These are phyloP conservation scores for Lasioglossum marginatum DNA, from an alignment of 2,888 invertebrate genomes.

Conservation along the genomic window DNA sequence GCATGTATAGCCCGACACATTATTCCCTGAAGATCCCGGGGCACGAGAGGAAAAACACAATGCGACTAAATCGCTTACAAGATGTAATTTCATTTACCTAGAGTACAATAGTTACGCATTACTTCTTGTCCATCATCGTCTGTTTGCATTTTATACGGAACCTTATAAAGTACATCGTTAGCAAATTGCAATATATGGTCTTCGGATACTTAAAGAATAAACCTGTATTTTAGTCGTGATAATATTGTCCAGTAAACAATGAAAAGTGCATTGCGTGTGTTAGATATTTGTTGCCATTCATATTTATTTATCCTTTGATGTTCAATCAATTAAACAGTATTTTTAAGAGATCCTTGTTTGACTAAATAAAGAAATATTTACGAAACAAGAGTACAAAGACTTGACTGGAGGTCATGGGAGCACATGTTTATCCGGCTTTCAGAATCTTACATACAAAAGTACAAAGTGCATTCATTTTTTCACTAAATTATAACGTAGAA, in stretches of 20 bases:
- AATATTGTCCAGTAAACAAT: not conserved
- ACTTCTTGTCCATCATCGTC: slow-evolving; percentile 60
- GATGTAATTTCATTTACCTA: slow-evolving; percentile 39
- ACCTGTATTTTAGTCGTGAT: not conserved
- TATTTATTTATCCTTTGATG: not conserved
- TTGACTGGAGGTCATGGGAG: slow-evolving; percentile 7
- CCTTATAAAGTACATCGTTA: not conserved
- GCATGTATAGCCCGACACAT: slow-evolving; percentile 8
- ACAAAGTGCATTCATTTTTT: slow-evolving; percentile 64
- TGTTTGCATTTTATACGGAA: slow-evolving; percentile 12
- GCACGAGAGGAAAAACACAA: slow-evolving; percentile 55
- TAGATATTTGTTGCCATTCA: not conserved
- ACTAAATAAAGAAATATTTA: not conserved
- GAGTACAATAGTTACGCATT: slow-evolving; percentile 56
- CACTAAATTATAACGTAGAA: slow-evolving; percentile 51
- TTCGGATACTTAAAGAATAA: not conserved
- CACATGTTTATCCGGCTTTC: slow-evolving; percentile 19
- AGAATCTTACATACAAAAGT: slow-evolving; percentile 70
- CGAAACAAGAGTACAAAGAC: not conserved
- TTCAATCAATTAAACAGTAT: slow-evolving; percentile 6
- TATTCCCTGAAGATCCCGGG: slow-evolving; percentile 52
- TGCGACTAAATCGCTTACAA: slow-evolving; percentile 45
- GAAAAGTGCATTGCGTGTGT: not conserved
- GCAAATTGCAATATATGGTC: slow-evolving; percentile 3
- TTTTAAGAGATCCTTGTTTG: not conserved